Conservation (phyloP, 2,888 invertebrate species). For the Melanostoma scalare region DNA sequence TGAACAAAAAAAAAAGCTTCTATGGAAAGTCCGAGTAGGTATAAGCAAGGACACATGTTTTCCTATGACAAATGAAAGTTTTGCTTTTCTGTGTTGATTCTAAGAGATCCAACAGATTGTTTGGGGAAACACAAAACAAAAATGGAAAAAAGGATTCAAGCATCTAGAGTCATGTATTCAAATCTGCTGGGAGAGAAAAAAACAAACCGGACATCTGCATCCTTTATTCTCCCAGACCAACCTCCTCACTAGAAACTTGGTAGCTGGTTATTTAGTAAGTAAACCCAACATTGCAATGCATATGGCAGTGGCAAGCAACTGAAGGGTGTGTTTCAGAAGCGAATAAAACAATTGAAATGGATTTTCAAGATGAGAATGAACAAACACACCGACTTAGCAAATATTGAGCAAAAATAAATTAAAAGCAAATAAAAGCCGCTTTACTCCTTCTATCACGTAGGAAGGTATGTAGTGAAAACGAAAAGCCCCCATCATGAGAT, state of each 20-base stretch:
- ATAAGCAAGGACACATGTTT: constrained; percentile 52
- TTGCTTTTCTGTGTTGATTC: constrained; percentile 49
- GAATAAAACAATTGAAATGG: constrained; percentile 70
- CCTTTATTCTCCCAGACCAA: constrained; percentile 25
- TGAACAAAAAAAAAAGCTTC: constrained; percentile 22
- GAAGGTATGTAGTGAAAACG: neutral
- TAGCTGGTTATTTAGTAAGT: constrained; percentile 25
- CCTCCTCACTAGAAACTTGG: constrained; percentile 15
- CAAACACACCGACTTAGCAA: constrained; percentile 68
- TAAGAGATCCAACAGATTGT: constrained; percentile 51
- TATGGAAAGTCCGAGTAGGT: neutral
- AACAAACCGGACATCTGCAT: constrained; percentile 48
- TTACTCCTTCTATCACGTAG: constrained; percentile 18
- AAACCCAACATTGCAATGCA: neutral
- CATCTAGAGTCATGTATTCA: constrained; percentile 35
- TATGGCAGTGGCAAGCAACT: neutral
- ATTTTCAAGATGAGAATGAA: constrained; percentile 71
- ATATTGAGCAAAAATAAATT: constrained; percentile 73
- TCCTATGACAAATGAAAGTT: constrained; percentile 53
- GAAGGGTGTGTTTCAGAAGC: constrained; percentile 26
- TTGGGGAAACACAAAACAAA: constrained; percentile 19
- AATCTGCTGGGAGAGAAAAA: constrained; percentile 9
- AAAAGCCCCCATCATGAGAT: constrained; percentile 30
- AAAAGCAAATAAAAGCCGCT: constrained; percentile 67
- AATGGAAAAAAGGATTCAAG: constrained; percentile 9